Base-by-base conservation (phyloP, 1,140 invertebrate genomes). In the Drosophila nasuta region DNA sequence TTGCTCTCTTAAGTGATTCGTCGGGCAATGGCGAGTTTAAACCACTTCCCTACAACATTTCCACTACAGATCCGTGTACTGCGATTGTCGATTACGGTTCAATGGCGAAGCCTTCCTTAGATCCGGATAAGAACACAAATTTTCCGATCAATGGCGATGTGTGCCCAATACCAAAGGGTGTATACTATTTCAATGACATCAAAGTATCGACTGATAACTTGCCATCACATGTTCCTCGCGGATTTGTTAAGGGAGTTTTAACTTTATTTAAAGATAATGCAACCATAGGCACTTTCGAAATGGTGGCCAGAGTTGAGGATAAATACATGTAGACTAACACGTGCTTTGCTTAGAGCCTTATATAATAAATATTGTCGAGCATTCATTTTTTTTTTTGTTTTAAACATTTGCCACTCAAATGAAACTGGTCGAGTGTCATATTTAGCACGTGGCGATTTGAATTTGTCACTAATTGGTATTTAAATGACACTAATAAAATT, bases 101-200 rank as follows among this genome's bases (percentile, higher is more conserved):
- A 5, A 28, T 43, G 11, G 7, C 8, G 3, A 10, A 45, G 10
- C 20, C 51, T 3, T 5, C 51, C 0, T 10, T 65, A 1, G 6
- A 28, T 0, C 25, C 25, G n/a, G 51, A 38, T 5, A 51, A 25
- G 8, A 65, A 65, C 35, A 56, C 63, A 0, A 65, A 65, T 54
- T 56, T 65, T n/a, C 63, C 13, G 1, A n/a, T 45, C 3, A 17
- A 33, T 5, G 20, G 20, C 5, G 25, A 54, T 17, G 8, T 46
- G 3, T 65, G 63, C 10, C 63, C 63, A 4, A 17, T 65, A 17
- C 20, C n/a, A 11, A 65, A 65, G 51, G 33, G n/a, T 11, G 20
- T 3, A 2, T 65, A 65, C n/a, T 65, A n/a, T 15, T 54, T 54
- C 5, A 17, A 11, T 2, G 8, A 65, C 17, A 45, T 65, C 0